Conservation (phyloP, 2,888 invertebrate species). For the Allacma fusca region DNA sequence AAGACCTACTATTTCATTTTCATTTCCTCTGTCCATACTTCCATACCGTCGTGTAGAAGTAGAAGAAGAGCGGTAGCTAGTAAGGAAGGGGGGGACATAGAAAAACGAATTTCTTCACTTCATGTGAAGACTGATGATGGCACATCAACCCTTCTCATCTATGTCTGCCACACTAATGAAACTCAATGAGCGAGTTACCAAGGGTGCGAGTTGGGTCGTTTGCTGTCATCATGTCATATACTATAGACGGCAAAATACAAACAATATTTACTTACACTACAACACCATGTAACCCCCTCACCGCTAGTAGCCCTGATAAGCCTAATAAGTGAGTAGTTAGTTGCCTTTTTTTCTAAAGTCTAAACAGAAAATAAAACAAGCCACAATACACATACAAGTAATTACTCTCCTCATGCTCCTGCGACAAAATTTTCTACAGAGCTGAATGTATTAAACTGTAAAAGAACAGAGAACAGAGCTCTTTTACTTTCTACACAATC, state of each 20-base stretch:
- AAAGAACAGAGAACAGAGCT: no score
- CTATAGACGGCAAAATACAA: neutral
- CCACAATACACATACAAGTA: no score
- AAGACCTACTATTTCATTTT: no score
- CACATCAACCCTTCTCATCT: slow-evolving; percentile 20
- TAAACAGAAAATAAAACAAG: no score
- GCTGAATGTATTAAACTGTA: no score
- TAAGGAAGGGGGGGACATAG: neutral
- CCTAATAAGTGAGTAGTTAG: no score
- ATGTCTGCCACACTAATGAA: slow-evolving; percentile 32
- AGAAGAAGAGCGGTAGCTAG: no score
- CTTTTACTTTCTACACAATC: no score
- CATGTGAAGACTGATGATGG: slow-evolving; percentile 31
- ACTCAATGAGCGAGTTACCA: slow-evolving; percentile 31
- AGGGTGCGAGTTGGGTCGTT: slow-evolving; percentile 30
- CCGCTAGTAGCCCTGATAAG: neutral
- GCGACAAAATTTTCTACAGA: no score
- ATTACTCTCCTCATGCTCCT: no score
- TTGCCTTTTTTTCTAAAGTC: no score
- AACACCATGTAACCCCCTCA: neutral
- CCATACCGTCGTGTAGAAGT: neutral
- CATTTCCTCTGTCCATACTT: neutral
- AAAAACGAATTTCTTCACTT: slow-evolving; percentile 24
- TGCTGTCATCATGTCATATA: slow-evolving; percentile 26
- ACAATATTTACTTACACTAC: slow-evolving; percentile 24